phyloP scores from a whole-genome alignment of 2,888 invertebrate species.

The Philonicus albiceps region DNA sequence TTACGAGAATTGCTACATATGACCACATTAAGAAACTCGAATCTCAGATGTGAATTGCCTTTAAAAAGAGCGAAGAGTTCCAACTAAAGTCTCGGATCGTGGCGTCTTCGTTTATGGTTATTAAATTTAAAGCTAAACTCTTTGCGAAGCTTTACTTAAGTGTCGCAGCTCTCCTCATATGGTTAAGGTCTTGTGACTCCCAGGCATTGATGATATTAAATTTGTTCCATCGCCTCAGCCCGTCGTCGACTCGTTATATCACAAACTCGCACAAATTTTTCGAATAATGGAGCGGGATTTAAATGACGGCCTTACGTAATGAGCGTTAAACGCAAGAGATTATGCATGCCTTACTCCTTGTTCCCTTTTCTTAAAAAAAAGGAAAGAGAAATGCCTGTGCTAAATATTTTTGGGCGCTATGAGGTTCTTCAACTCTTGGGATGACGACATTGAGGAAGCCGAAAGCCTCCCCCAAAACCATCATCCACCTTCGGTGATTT shows the following conservation, averaged over 20 bases:
- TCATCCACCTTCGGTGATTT: not conserved
- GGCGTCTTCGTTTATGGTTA: not conserved
- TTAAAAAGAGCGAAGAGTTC: not conserved
- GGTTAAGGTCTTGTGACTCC: not conserved
- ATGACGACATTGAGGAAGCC: not conserved
- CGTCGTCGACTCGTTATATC: not conserved
- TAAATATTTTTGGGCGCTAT: not conserved
- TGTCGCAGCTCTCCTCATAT: not conserved
- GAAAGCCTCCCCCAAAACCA: not conserved
- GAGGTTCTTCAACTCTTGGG: not conserved
- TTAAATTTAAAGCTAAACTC: not conserved
- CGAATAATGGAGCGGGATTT: not conserved
- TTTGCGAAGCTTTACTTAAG: not conserved
- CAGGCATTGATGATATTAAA: not conserved
- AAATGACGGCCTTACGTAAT: not conserved
- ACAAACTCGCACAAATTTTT: not conserved
- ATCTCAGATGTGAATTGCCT: not conserved
- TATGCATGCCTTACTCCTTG: not conserved
- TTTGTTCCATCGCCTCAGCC: not conserved
- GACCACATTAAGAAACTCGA: not conserved
- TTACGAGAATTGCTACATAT: slow-evolving; percentile 4
- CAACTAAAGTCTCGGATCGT: not conserved
- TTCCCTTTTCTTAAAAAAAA: too few species aligned
- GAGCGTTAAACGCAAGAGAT: not conserved
- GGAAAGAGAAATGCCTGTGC: not conserved